These are phyloP conservation scores for Pogonophryne albipinna DNA, from an alignment of 2,797 vertebrate genomes.

Conservation along the genomic window DNA sequence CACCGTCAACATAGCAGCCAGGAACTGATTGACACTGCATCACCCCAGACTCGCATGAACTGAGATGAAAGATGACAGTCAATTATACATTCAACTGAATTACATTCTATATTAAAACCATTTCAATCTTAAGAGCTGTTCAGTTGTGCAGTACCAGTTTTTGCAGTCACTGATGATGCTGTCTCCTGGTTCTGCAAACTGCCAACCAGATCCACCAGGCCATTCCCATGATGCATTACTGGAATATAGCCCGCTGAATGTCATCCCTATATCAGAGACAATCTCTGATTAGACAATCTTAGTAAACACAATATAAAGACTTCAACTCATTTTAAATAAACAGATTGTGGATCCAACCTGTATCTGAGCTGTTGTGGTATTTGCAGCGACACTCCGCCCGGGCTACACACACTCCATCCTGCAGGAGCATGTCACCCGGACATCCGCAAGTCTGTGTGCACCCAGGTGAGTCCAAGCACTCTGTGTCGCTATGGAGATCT, in stretches of 20 bases:
- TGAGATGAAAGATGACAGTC: conserved; percentile 37
- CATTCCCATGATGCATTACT: conserved; percentile 78
- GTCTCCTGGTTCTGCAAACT: conserved; percentile 85
- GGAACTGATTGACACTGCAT: conserved; percentile 85
- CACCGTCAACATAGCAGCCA: conserved; percentile 82
- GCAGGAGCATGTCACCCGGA: conserved; percentile 83
- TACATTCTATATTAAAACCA: not conserved
- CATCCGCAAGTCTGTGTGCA: conserved; percentile 88
- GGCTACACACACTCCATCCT: conserved; percentile 86
- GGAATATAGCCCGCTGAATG: conserved; percentile 67
- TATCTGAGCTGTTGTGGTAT: conserved; percentile 80
- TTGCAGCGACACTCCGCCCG: conserved; percentile 87
- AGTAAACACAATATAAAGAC: not conserved
- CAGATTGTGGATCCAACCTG: conserved; percentile 73
- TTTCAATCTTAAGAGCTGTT: not conserved
- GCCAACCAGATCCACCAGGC: conserved; percentile 81
- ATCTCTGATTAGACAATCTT: not conserved
- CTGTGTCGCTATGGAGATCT: conserved; percentile 85
- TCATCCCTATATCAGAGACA: not conserved
- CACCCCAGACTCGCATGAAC: conserved; percentile 86
- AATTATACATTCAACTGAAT: not conserved
- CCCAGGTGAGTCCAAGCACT: conserved; percentile 78
- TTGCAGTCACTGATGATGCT: conserved; percentile 84
- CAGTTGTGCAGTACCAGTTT: conserved; percentile 82
- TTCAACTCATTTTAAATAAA: not conserved